Evolutionary conservation across 1,140 invertebrate species (phyloP).

Genomic region (Hesperophylax magnus): DNA sequence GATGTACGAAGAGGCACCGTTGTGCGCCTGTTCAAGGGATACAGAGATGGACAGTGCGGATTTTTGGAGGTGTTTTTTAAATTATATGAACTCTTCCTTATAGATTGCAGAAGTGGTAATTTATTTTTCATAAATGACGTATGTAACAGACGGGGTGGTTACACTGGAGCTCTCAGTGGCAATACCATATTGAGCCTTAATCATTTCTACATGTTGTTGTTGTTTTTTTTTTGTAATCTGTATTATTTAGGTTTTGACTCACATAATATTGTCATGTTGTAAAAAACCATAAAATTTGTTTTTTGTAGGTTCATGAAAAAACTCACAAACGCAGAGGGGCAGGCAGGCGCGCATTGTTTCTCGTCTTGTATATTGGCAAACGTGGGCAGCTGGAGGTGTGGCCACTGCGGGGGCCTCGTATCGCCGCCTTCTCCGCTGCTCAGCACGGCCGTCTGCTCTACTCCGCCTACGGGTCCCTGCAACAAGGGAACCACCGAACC

Average conservation of each 20-base stretch:
- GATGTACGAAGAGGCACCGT: constrained; percentile 86
- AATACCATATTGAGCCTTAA: too few relatives aligned
- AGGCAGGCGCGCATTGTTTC: constrained; percentile 77
- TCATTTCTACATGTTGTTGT: too few relatives aligned
- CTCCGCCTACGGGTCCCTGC: constrained; percentile 61
- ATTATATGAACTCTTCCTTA: constrained; percentile 2
- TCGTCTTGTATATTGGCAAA: constrained; percentile 89
- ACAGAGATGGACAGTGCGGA: constrained; percentile 92
- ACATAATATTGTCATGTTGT: too few relatives aligned
- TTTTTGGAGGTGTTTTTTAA: constrained; percentile 81
- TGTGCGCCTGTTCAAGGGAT: constrained; percentile 94
- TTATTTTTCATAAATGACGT: too few relatives aligned
- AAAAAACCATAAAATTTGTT: not conserved
- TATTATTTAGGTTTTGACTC: too few relatives aligned
- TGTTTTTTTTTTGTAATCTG: too few relatives aligned
- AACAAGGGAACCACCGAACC: constrained; percentile 71
- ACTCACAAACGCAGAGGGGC: constrained; percentile 61
- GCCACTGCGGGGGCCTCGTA: constrained; percentile 87
- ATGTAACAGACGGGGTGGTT: too few relatives aligned
- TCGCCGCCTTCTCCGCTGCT: constrained; percentile 90
- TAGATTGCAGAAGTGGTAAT: too few relatives aligned
- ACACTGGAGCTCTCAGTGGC: too few relatives aligned
- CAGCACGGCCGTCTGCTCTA: constrained; percentile 86
- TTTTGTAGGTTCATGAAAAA: constrained; percentile 61
- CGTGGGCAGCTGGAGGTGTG: constrained; percentile 90